Evolutionary conservation across 2,797 vertebrate genomes (phyloP), one percentile per base, ranked within the genome.

Genomic region (Limnodromus scolopaceus): DNA sequence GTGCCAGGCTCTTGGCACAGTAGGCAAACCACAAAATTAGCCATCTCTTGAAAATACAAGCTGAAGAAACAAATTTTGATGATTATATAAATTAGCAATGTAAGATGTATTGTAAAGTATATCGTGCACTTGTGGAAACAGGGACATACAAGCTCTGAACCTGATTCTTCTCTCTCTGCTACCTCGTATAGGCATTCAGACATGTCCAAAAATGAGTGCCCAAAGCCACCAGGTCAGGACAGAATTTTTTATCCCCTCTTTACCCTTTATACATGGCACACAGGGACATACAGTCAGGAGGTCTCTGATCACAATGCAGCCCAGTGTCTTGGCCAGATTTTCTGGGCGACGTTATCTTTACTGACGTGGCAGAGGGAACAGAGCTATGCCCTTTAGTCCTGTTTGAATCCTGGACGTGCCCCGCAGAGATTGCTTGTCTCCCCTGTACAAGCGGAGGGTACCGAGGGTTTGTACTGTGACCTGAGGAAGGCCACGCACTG

Each of bases 1-100:
- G 0, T 70, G 92, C 93, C 96, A 97, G 87, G 39, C 55, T 92
- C 81, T 89, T 95, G 89, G 89, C 78, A 87, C 39, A 38, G 84
- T 27, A 89, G 79, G 71, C 65, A 72, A 96, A 85, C 71, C 88
- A 91, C 71, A 68, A 80, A 77, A 96, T 95, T 93, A 94, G 77
- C 77, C 86, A 91, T 51, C 74, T 80, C 82, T 96, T 93, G 93
- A 92, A 96, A 94, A 94, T 58, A 66, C 78, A 80, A 80, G 64
- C 51, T 92, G 87, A 93, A 92, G 80, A 95, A 94, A 95, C 82
- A 82, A 61, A 93, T 92, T 94, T 88, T 96, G 20, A 82, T 92
- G 16, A 85, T 91, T 92, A 92, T 72, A 88, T 93, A 95, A 94
- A 81, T 94, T 78, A 89, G 48, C 49, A 34, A 58, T 4, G 0